These are phyloP conservation scores for Trichonephila clavipes DNA, from an alignment of 1,140 invertebrate genomes.

Conservation along the genomic window DNA sequence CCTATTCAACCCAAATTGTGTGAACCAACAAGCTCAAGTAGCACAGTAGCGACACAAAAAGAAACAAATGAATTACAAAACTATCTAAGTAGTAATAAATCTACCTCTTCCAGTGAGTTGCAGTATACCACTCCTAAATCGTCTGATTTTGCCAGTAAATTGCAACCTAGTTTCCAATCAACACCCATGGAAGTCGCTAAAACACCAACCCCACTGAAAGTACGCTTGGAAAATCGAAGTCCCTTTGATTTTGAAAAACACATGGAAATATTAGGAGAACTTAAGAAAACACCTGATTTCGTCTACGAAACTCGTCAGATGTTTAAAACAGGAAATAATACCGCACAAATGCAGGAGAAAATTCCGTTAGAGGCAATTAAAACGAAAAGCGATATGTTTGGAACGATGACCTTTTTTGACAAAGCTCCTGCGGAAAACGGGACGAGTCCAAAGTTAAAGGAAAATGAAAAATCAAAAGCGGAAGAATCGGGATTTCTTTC, in stretches of 20 bases:
- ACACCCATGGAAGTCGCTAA: not conserved
- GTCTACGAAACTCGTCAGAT: constrained; percentile 42
- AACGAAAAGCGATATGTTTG: not conserved
- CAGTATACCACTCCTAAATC: not conserved
- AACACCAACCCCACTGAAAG: not conserved
- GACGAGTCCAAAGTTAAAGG: too few relatives aligned
- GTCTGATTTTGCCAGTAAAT: not conserved
- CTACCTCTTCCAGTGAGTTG: not conserved
- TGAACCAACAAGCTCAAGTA: not conserved
- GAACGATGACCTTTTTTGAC: not conserved
- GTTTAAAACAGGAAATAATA: not conserved
- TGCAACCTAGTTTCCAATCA: not conserved
- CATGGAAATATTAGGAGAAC: constrained; percentile 31
- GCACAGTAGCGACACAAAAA: not conserved
- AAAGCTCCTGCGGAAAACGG: not conserved
- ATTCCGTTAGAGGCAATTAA: not conserved
- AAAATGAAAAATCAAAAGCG: not conserved
- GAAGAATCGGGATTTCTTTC: constrained; percentile 42
- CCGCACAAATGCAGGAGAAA: not conserved
- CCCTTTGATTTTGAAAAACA: constrained; percentile 65
- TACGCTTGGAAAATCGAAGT: not conserved
- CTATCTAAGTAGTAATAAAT: not conserved
- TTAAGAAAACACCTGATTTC: constrained; percentile 33
- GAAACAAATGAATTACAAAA: not conserved
- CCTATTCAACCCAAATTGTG: not conserved